A percentile compares a stretch with the other conserved stretches of the same genome.
phyloP scores from a whole-genome alignment of 1,140 invertebrate genomes.

The Dreissena polymorpha region DNA sequence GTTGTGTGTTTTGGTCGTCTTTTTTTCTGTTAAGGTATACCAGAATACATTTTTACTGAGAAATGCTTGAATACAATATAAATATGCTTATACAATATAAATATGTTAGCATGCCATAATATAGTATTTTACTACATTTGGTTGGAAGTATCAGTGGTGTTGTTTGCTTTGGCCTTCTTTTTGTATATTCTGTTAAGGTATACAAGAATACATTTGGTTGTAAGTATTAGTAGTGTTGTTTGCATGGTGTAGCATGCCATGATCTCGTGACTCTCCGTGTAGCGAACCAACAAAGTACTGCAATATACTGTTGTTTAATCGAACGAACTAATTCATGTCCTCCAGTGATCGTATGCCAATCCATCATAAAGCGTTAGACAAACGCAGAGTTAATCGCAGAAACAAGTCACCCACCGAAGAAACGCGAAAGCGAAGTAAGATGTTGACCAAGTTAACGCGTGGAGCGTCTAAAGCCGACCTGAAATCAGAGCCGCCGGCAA shows the following conservation, averaged over 20 bases:
- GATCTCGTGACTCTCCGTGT: no score
- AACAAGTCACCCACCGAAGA: constrained; percentile 13
- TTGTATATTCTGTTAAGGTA: neutral
- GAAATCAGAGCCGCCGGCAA: neutral
- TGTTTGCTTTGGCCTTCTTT: neutral
- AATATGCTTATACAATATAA: no score
- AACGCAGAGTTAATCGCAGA: constrained; percentile 19
- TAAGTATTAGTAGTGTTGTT: no score
- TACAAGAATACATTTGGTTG: neutral
- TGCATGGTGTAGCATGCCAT: neutral
- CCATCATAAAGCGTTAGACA: constrained; percentile 37
- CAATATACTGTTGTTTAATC: neutral
- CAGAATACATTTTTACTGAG: no score
- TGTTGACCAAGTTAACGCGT: constrained; percentile 27
- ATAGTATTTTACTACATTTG: no score
- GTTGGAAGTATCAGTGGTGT: no score
- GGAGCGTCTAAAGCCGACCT: constrained; percentile 21
- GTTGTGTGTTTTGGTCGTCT: no score
- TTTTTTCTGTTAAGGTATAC: no score
- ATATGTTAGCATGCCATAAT: no score
- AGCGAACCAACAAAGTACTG: neutral
- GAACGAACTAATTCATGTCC: neutral
- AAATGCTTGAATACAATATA: no score
- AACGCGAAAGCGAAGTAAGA: constrained; percentile 16
- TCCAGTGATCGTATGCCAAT: constrained; percentile 50